phyloP scores from a whole-genome alignment of 2,797 vertebrate species.

The Sphenodon punctatus region DNA sequence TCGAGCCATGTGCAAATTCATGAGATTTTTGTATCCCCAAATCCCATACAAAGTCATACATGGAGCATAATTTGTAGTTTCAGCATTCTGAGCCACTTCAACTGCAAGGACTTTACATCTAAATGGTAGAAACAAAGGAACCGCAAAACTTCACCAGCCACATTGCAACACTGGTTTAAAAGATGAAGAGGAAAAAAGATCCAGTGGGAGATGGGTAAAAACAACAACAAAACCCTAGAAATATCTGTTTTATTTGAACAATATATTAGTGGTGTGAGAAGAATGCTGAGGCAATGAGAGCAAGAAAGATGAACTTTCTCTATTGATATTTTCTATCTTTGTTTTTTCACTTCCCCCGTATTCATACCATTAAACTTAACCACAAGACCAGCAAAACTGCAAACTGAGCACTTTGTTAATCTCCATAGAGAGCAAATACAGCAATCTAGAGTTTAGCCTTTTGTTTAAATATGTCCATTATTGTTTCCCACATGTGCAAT shows the following conservation, averaged over 20 bases:
- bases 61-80: constrained; percentile 79
- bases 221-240: not conserved
- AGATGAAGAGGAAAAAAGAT: constrained; percentile 63
- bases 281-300: not conserved
- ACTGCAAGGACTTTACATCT: constrained; percentile 76
- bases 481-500: constrained; percentile 75
- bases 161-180: constrained; percentile 69
- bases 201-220: constrained; percentile 69
- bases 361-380: constrained; percentile 32
- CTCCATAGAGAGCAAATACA: constrained; percentile 72
- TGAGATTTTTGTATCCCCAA: constrained; percentile 34
- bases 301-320: constrained; percentile 10
- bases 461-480: constrained; percentile 55
- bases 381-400: constrained; percentile 79
- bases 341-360: not conserved
- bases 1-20: constrained; percentile 66
- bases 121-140: constrained; percentile 72
- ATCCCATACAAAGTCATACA: constrained; percentile 69
- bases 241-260: not conserved
- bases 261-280: not conserved
- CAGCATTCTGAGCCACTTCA: constrained; percentile 78
- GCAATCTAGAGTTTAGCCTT: constrained; percentile 75
- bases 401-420: constrained; percentile 76
- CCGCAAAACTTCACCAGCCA: constrained; percentile 66
- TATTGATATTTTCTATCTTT: constrained; percentile 7